Evolutionary conservation across 2,797 vertebrate genomes (phyloP), one percentile per base, ranked within the genome.

Genomic region (Enteromius paludinosus): DNA sequence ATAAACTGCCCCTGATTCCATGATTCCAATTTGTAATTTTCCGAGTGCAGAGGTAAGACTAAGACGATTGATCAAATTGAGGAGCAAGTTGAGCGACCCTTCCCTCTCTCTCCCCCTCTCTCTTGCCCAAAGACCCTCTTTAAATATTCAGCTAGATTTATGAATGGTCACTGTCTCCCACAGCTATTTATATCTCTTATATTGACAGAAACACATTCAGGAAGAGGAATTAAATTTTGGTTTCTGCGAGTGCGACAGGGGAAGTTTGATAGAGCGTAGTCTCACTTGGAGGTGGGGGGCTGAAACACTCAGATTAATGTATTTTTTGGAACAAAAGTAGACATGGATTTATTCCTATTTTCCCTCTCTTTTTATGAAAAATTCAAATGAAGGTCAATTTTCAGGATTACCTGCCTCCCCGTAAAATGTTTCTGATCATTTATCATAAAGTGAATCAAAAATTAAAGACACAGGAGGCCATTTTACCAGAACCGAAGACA

Each of bases 1-100:
- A 95, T 94, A 89, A 94, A 94, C 93, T 92, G 92, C 92, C 89
- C 84, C 91, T 93, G 93, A 95, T 94, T 93, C 93, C 91, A 92
- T 92, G 92, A 94, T 93, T 94, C 93, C 93, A 92, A 92, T 94
- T 95, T 95, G 93, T 94, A 95, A 95, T 95, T 94, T 94, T 94
- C 92, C 88, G 91, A 94, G 93, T 90, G 90, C 90, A 90, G 92
- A 94, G 95, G 94, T 94, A 93, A 92, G 92, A 92, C 92, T 87
- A 83, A 86, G 89, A 92, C 92, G 89, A 95, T 95, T 94, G 93
- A 95, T 95, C 94, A 95, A 93, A 92, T 91, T 89, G 92, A 93
- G 92, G 90, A 92, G 93, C 86, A 84, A 92, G 90, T 93, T 92
- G 86, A 92, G 87, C 87, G 77, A 87, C 88, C 87, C 84, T 86